Evolutionary conservation across 1,140 invertebrate species (phyloP), one percentile per base, ranked within the genome.

Genomic region (Probaryconus sp.): DNA sequence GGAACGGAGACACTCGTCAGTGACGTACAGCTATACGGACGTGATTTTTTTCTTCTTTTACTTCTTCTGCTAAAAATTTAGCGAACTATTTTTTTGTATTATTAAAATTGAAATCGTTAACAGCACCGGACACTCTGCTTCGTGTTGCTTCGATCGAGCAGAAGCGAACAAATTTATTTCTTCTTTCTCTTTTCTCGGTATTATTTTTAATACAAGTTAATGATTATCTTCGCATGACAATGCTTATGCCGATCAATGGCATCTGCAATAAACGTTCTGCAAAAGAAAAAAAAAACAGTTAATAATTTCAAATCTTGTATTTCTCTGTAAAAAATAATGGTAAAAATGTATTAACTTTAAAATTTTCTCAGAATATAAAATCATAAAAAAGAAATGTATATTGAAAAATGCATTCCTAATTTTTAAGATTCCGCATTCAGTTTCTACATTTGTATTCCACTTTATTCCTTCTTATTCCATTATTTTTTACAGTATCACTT

Each of bases 171-270:
- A 64, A 63, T n/a, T 38, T 63, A 47, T 13, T 24, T 50, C 28
- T 31, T 68, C 11, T 55, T 56, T 56, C 13, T 50, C 47, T 43
- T 60, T n/a, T 45, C 40, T 51, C 33, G 30, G 40, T 58, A 63
- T 51, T 64, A 56, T 31, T 24, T 69, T 68, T 56, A 56, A 30
- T 43, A 64, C 21, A 69, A 75, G 56, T n/a, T n/a, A n/a, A n/a
- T 77, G 75, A 77, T 78, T 78, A 78, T 78, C 71, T 47, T 78
- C 76, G 76, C 76, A 77, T 71, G 56, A 65, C 60, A 73, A 63
- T 70, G 21, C 45, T 63, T 63, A 43, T 58, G 51, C 53, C 40
- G 18, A 45, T 56, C 42, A 53, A 71, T 69, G 68, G 67, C 78
- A 78, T 79, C 24, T 65, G 76, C 58, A 43, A 21, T 26, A 51